Base-by-base conservation (phyloP, 2,888 invertebrate genomes). In the Cheilosia soror region DNA sequence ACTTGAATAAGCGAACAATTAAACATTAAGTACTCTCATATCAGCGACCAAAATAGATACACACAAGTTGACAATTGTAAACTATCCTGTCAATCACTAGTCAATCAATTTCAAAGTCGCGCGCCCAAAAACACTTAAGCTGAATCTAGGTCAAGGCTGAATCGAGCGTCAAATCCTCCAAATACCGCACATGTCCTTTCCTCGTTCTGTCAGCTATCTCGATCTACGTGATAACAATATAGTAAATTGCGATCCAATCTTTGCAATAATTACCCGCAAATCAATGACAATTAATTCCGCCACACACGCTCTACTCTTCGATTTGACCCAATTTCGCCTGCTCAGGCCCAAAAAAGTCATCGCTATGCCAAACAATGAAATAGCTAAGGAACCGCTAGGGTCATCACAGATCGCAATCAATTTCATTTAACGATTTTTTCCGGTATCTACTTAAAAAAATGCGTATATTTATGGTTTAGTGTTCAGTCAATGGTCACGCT, bases 401-500 rank as follows among this genome's bases (percentile, higher is more conserved):
- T 51, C 49, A 66, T 44, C 63, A 37, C 37, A 58, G 65, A 75
- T 75, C 65, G 31, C 65, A 37, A 49, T 66, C 37, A 58, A 57
- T 37, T 57, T 65, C 55, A 75, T 65, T 75, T 47, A 65, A 44
- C 49, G 11, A 13, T 42, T 40, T 69, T 33, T 58, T 69, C 57
- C 71, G 71, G 71, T 49, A 68, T 7, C 20, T 20, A 7, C 29
- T 55, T 68, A 29, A 49, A 15, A 73, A 62, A 65, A 40, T 62
- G 44, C n/a, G n/a, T 44, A n/a, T 49, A 57, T 66, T 57, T 40
- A 75, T 75, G 65, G 75, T 51, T 11, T 51, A 33, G 51, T 76
- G 75, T 51, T 11, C 44, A 33, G 51, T 76, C 66, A 76, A 60
- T 66, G 66, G 51, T 44, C 76, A 15, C 33, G 42, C 58, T 68